phyloP scores from a whole-genome alignment of 2,888 invertebrate species.

The Apeira syringaria region DNA sequence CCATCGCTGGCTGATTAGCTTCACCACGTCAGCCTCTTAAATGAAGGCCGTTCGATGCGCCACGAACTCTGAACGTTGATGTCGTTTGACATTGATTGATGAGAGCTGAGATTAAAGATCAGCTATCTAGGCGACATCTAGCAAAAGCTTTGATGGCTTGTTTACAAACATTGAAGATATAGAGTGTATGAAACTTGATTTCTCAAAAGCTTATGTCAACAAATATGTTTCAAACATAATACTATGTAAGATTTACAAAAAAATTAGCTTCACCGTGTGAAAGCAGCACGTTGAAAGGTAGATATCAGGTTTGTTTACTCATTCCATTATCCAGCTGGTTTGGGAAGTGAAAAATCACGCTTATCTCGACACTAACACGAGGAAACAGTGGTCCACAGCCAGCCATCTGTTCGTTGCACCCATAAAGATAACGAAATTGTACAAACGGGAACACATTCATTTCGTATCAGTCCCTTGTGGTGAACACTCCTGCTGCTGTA shows the following conservation, averaged over 20 bases:
- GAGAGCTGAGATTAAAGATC: conserved; percentile 39
- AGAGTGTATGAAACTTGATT: conserved; percentile 26
- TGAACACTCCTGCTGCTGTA: conserved; percentile 57
- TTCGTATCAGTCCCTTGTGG: conserved; percentile 65
- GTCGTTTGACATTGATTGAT: conserved; percentile 28
- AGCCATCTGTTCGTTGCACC: conserved; percentile 82
- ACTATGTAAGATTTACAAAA: conserved; percentile 52
- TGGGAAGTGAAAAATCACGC: conserved; percentile 81
- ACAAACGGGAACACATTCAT: conserved; percentile 72
- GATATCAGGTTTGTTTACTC: conserved; percentile 64
- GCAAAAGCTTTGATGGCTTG: conserved; percentile 56
- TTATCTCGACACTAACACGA: conserved; percentile 72
- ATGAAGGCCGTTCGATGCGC: conserved; percentile 42
- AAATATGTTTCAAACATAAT: conserved; percentile 34
- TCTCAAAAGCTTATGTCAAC: conserved; percentile 30
- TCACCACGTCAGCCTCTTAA: conserved; percentile 35
- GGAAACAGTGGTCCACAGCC: conserved; percentile 70
- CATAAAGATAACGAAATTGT: conserved; percentile 79
- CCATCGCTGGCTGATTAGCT: conserved; percentile 51
- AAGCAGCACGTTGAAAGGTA: conserved; percentile 55
- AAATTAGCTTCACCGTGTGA: conserved; percentile 66
- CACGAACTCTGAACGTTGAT: conserved; percentile 33
- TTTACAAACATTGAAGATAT: conserved; percentile 65
- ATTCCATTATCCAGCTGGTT: conserved; percentile 74
- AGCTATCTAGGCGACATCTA: conserved; percentile 68